These are phyloP conservation scores for Sisyra nigra DNA, from an alignment of 2,888 invertebrate species.

Conservation along the genomic window DNA sequence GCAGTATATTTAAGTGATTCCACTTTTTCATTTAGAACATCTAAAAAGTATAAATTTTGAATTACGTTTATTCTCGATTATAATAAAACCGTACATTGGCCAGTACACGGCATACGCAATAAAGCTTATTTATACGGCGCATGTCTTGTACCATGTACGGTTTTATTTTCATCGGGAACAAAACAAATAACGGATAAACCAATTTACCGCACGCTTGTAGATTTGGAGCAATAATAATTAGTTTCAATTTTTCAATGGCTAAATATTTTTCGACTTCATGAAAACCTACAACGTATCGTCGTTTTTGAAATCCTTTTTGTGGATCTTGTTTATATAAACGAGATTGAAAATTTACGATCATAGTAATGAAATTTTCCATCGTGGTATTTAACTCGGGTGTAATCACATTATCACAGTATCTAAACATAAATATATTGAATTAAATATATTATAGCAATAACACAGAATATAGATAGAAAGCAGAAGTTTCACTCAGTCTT, in stretches of 20 bases:
- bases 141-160: no score
- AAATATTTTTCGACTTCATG: conserved; percentile 41
- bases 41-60: conserved; percentile 25
- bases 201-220: conserved; percentile 27
- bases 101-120: no score
- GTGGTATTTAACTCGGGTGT: conserved; percentile 34
- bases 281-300: conserved; percentile 42
- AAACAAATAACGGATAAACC: conserved; percentile 11
- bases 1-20: conserved; percentile 31
- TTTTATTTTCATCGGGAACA: no score
- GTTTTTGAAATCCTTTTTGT: conserved; percentile 35
- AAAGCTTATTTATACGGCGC: neutral
- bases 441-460: neutral
- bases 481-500: neutral
- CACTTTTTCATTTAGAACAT: conserved; percentile 38
- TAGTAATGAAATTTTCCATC: conserved; percentile 31
- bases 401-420: conserved; percentile 42
- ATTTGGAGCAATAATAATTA: conserved; percentile 45
- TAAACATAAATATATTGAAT: conserved; percentile 13
- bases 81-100: no score
- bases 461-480: no score
- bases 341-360: conserved; percentile 43
- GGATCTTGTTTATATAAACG: conserved; percentile 39
- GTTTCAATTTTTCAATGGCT: conserved; percentile 36
- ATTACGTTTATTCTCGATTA: no score